Conservation (phyloP, 2,888 invertebrate genomes). For the Augiades crinisus region DNA sequence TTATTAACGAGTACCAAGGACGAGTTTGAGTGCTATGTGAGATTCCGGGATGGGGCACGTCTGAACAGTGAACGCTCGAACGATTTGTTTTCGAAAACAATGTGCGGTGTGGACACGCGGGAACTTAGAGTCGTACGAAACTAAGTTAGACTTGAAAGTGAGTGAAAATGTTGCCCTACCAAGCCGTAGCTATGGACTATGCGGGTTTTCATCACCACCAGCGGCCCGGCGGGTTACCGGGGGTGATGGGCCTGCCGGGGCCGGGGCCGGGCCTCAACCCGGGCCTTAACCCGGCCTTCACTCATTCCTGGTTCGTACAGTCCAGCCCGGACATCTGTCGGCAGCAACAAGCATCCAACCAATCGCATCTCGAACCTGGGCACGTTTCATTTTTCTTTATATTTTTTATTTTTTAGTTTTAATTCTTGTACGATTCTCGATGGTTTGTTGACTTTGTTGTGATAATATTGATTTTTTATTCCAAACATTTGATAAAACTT, state of each 20-base stretch:
- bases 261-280: slow-evolving; percentile 75
- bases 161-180: slow-evolving; percentile 90
- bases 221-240: slow-evolving; percentile 75
- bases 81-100: slow-evolving; percentile 48
- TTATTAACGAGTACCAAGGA: slow-evolving; percentile 15
- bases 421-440: slow-evolving; percentile 26
- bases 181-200: slow-evolving; percentile 94
- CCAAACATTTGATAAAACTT: no score
- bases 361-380: slow-evolving; percentile 95
- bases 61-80: slow-evolving; percentile 32
- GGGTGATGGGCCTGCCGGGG: slow-evolving; percentile 81
- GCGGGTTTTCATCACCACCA: slow-evolving; percentile 80
- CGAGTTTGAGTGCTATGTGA: slow-evolving; percentile 26
- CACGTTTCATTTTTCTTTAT: slow-evolving; percentile 86
- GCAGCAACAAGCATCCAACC: slow-evolving; percentile 88
- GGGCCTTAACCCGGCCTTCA: slow-evolving; percentile 87
- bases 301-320: slow-evolving; percentile 97
- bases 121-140: slow-evolving; percentile 43
- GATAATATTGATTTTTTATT: neutral
- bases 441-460: neutral
- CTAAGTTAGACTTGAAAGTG: slow-evolving; percentile 41
- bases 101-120: slow-evolving; percentile 47
- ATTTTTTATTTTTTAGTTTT: slow-evolving; percentile 66
- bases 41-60: slow-evolving; percentile 44
- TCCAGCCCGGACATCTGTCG: slow-evolving; percentile 94